Evolutionary conservation across 2,888 invertebrate genomes (phyloP), one percentile per base, ranked within the genome.

Genomic region (Argyresthia albistria): DNA sequence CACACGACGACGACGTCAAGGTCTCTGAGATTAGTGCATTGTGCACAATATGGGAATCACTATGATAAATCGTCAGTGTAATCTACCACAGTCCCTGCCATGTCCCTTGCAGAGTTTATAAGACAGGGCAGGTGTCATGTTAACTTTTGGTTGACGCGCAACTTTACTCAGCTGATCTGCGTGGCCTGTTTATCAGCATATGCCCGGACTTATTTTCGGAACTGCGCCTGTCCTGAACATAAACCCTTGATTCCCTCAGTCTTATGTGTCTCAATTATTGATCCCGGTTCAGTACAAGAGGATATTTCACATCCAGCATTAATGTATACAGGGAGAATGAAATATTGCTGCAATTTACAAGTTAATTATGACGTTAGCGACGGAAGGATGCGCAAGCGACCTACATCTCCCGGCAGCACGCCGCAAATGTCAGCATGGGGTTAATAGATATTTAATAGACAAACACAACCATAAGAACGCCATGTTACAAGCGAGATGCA

Each of bases 371-470:
- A 46, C 46, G 25, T 25, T n/a, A 16, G 16, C 12, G n/a, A 8
- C 36, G 48, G 16, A 48, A 25, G 48, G 48, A 36, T 36, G 15
- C 11, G 9, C 43, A 8, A 11, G 7, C 51, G 51, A 43, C 51
- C 51, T 43, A 35, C 37, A 51, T 51, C 43, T 35, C 45, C 8
- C 49, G 25, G 47, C 47, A 35, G 25, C 52, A 25, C 6, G 25
- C 52, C 55, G 50, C 58, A 65, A 67, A 66, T 66, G 62, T 57
- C 67, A 64, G 53, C 57, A 50, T 50, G 52, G 56, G 62, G 59
- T 65, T 68, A 67, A 69, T 70, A 64, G 63, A 64, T 64, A 65
- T 69, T 68, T 66, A 66, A 70, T 67, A 64, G 60, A 56, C 57
- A 55, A 58, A 56, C n/a, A 37, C 15, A 11, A 14, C 14, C 37